Conservation (phyloP, 2,888 invertebrate genomes). For the Eupithecia subumbrata region DNA sequence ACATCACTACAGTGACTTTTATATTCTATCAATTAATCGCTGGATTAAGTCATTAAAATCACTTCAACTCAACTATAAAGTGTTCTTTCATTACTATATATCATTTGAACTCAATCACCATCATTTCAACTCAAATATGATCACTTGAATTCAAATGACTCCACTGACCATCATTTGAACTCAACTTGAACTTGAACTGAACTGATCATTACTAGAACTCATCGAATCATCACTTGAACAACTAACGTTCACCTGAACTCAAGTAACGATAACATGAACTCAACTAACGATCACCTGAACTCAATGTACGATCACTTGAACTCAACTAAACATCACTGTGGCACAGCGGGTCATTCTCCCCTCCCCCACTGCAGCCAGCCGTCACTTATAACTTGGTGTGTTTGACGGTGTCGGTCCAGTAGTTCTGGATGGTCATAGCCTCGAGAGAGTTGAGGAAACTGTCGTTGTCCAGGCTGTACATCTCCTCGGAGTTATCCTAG, state of each 20-base stretch:
- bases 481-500: slow-evolving; percentile 96
- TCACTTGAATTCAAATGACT: not conserved
- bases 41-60: not conserved
- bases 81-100: not conserved
- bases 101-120: not conserved
- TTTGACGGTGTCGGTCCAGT: slow-evolving; percentile 96
- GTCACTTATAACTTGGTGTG: slow-evolving; percentile 91
- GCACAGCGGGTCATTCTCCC: slow-evolving; percentile 17
- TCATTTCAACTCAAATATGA: not conserved
- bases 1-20: slow-evolving; percentile 2
- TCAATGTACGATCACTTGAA: not conserved
- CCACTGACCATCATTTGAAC: not conserved
- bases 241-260: slow-evolving; percentile 1
- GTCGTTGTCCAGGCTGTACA: slow-evolving; percentile 97
- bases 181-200: not conserved
- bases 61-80: not conserved
- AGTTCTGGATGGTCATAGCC: slow-evolving; percentile 97
- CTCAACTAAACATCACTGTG: slow-evolving; percentile 13
- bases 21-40: not conserved
- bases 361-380: slow-evolving; percentile 20
- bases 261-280: not conserved
- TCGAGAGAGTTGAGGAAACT: slow-evolving; percentile 96
- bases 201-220: not conserved
- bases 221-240: not conserved
- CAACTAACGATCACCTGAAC: slow-evolving; percentile 6